Evolutionary conservation across 2,113 vertebrate species (phyloP), one percentile per base, ranked within the genome.

Genomic region (Periophthalmodon schlosseri): DNA sequence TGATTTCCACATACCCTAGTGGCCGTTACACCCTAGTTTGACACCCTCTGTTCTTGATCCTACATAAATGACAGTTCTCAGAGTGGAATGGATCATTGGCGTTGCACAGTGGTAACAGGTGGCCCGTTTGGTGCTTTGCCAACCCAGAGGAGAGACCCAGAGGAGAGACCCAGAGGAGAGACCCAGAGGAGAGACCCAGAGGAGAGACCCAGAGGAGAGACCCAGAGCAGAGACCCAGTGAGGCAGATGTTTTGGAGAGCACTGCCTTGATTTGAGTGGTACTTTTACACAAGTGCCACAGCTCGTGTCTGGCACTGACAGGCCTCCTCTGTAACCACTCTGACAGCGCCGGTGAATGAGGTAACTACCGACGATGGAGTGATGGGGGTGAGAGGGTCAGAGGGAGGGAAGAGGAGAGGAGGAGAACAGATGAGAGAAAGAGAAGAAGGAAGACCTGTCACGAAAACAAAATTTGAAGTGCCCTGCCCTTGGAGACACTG

Each of bases 231-330:
- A 39, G 36, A 9, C 36, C 3, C 36, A 9, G 69, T 0, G 72
- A 85, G 88, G 84, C 89, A 89, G 88, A 91, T 89, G 91, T 87
- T 86, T 57, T 56, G 75, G 78, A 61, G 78, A 65, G 77, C 79
- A 66, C 75, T 18, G 81, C 80, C 77, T 88, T 81, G 82, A 88
- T 91, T 77, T 16, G 87, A 89, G 87, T 61, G 76, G 69, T 61
- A 71, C 79, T 87, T 80, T 83, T 82, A 85, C 68, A 80, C 72
- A 76, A 85, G 87, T 72, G 65, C 63, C 68, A 11, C 21, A 39
- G 2, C 72, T 50, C n/a, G 77, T 56, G 73, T 64, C 78, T 57
- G 73, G 75, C 28, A 28, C 28, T 28, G 28, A 28, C 28, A 28
- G 28, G 28, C 28, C 28, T 28, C 28, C 72, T 67, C n/a, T 74